These are phyloP conservation scores for Triplophysa dalaica DNA, from an alignment of 2,113 vertebrate species.

Conservation along the genomic window DNA sequence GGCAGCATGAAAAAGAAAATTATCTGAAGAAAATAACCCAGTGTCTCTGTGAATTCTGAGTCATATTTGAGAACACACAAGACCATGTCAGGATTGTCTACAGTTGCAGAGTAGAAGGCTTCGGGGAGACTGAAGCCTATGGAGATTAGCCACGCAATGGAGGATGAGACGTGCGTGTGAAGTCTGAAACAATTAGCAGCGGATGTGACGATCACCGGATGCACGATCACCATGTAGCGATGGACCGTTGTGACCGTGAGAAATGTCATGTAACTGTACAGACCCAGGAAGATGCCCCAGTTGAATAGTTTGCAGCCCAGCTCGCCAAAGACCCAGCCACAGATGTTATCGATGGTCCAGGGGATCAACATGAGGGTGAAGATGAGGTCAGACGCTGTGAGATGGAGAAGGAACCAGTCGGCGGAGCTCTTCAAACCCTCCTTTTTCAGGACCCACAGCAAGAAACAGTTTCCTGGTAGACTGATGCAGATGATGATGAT, in stretches of 20 bases:
- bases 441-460: slow-evolving; percentile 51
- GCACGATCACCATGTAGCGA: slow-evolving; percentile 71
- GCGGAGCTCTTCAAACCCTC: slow-evolving; percentile 64
- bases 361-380: slow-evolving; percentile 66
- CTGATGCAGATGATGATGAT: slow-evolving; percentile 55
- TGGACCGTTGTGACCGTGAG: slow-evolving; percentile 69
- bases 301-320: slow-evolving; percentile 64
- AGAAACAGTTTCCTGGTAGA: slow-evolving; percentile 49
- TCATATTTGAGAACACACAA: slow-evolving; percentile 3
- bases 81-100: rapidly evolving
- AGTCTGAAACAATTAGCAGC: slow-evolving; percentile 43
- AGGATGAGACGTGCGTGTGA: slow-evolving; percentile 55
- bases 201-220: slow-evolving; percentile 55
- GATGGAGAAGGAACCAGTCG: slow-evolving; percentile 69
- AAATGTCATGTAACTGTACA: slow-evolving; percentile 72
- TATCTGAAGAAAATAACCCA: slow-evolving; percentile 62
- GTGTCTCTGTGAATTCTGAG: slow-evolving; percentile 2
- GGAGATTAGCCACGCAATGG: slow-evolving; percentile 60
- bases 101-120: slow-evolving; percentile 50
- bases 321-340: slow-evolving; percentile 62
- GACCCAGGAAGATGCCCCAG: slow-evolving; percentile 60
- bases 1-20: slow-evolving; percentile 65
- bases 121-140: slow-evolving; percentile 59
- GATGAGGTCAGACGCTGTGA: slow-evolving; percentile 70
- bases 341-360: slow-evolving; percentile 42